These are phyloP conservation scores for Euphonia xanthogaster DNA, from an alignment of 2,797 vertebrate genomes.

Conservation along the genomic window DNA sequence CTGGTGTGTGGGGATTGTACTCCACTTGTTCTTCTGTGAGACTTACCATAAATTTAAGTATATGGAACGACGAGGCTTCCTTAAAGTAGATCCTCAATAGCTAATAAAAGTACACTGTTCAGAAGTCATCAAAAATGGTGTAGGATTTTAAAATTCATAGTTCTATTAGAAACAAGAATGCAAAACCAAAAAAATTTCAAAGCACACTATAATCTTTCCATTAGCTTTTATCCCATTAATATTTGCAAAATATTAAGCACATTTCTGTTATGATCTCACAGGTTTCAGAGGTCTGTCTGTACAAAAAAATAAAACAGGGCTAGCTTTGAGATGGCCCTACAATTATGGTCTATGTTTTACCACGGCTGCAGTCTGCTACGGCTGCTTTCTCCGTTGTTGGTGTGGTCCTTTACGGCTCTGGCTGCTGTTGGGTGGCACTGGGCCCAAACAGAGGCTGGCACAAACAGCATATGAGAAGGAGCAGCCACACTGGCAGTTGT, in stretches of 20 bases:
- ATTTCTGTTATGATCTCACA: not conserved
- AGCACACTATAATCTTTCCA: not conserved
- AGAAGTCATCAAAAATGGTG: not conserved
- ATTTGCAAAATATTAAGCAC: not conserved
- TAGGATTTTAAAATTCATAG: not conserved
- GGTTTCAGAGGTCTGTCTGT: not conserved
- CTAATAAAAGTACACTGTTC: not conserved
- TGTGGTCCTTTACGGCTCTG: not conserved
- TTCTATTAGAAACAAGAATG: not conserved
- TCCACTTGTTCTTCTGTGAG: not conserved
- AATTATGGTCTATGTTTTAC: not conserved
- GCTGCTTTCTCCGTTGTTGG: fast-evolving
- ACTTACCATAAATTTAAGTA: not conserved
- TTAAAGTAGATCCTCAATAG: not conserved
- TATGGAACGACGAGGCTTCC: not conserved
- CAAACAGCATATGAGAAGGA: not conserved
- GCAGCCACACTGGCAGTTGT: not conserved
- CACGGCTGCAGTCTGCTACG: not conserved
- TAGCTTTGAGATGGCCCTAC: not conserved
- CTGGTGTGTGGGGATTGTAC: not conserved
- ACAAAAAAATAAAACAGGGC: not conserved
- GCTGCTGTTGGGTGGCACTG: not conserved
- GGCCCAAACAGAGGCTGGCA: not conserved
- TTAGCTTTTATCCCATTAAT: not conserved
- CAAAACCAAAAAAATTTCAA: not conserved